phyloP scores from a whole-genome alignment of 2,113 vertebrate genomes.

The Ictidomys tridecemlineatus region DNA sequence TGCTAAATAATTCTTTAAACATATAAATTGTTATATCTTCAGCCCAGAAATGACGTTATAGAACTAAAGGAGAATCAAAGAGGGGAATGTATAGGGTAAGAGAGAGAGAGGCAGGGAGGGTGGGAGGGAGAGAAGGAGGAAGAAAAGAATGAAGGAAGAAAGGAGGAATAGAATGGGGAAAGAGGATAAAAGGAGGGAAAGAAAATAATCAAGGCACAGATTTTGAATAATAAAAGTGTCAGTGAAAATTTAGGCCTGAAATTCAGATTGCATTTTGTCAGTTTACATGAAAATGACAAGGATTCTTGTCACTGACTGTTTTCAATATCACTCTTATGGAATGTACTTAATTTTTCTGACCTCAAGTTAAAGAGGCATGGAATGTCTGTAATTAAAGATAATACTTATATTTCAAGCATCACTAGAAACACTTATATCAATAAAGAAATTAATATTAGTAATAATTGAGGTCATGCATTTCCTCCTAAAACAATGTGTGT shows the following conservation, averaged over 20 bases:
- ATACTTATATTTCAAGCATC: not conserved
- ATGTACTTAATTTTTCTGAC: slow-evolving; percentile 13
- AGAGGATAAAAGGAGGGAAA: too few species aligned
- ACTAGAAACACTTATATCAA: not conserved
- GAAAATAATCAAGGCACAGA: not conserved
- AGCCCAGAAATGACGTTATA: not conserved
- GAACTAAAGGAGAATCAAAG: too few species aligned
- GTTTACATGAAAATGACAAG: not conserved
- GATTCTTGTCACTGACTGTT: not conserved
- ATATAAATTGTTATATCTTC: not conserved
- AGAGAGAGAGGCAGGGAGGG: not conserved
- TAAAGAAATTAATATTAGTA: slow-evolving; percentile 40
- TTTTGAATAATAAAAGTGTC: not conserved
- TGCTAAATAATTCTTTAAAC: not conserved
- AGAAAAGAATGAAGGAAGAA: too few species aligned
- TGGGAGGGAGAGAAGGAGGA: too few species aligned
- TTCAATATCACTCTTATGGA: not conserved
- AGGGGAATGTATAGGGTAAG: not conserved
- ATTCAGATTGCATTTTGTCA: not conserved
- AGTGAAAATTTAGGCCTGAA: not conserved
- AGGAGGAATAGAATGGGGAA: not conserved
- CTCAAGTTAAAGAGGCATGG: slow-evolving; percentile 38
- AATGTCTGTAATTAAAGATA: slow-evolving; percentile 29
- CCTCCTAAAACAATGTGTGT: slow-evolving; percentile 24
- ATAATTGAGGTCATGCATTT: slow-evolving; percentile 51